Base-by-base conservation (phyloP, 2,797 vertebrate species). In the Macroramphosus scolopax region DNA sequence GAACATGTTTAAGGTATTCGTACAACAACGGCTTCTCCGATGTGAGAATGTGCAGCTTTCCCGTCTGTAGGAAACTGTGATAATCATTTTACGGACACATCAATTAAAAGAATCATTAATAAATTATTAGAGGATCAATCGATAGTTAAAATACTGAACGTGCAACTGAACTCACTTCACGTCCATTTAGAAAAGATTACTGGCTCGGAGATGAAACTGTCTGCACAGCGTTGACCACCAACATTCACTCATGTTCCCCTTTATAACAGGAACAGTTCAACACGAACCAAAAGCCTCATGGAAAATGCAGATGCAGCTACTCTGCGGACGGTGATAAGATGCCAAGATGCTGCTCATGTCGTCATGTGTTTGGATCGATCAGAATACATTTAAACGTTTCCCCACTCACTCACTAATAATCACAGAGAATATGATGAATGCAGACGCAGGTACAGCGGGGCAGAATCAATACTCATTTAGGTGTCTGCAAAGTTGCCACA, bases 371-470 rank as follows among this genome's bases (percentile, higher is more conserved):
- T 61, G 9, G 13, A 8, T 14, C 34, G 8, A 26, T 64, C 33
- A 10, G 47, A 55, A 41, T 42, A 49, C 33, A 29, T 35, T 43
- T 29, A 16, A 57, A 59, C 8, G 46, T 22, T 39, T 40, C 39
- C 22, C 29, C 12, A 5, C 43, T 32, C 17, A 28, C 38, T 12
- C 40, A 45, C 51, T 33, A 32, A 6, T 58, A 69, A 68, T 60
- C 54, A 63, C 40, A 65, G 40, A 54, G 53, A 34, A 53, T 49
- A 55, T 50, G 25, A 66, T 31, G 34, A 54, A 56, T 34, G 56
- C 45, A 29, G 35, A 29, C 31, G 6, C 20, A 28, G 47, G 39
- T 51, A 52, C 47, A 32, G 22, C 41, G 11, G 26, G 5, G 12
- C 41, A 43, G 33, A 53, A 68, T 68, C 53, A 35, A 59, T 70